These are phyloP conservation scores for Thymallus thymallus DNA, from an alignment of 2,113 vertebrate genomes.

Conservation along the genomic window DNA sequence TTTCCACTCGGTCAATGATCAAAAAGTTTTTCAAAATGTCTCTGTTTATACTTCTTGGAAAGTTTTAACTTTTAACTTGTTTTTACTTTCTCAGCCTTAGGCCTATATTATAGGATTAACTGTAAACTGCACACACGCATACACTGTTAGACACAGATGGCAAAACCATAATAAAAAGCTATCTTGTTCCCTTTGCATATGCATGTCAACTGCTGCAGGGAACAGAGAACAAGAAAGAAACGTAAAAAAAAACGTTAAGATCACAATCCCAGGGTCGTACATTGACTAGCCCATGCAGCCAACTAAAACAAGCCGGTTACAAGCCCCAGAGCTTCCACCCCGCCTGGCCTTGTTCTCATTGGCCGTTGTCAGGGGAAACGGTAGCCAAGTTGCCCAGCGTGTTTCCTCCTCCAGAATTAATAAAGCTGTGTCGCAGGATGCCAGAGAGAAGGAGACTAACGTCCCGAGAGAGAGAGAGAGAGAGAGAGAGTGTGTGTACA, in stretches of 20 bases:
- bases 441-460: constrained; percentile 12
- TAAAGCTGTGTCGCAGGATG: constrained; percentile 32
- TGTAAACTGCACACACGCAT: too few relatives aligned
- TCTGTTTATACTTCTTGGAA: constrained; percentile 37
- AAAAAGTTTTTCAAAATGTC: constrained; percentile 29
- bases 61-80: constrained; percentile 9
- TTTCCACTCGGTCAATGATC: too few relatives aligned
- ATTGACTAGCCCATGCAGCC: constrained; percentile 40
- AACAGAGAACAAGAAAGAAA: constrained; percentile 15
- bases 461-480: too few relatives aligned
- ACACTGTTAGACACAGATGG: too few relatives aligned
- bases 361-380: constrained; percentile 34
- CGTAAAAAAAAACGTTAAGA: not conserved
- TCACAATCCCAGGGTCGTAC: constrained; percentile 58
- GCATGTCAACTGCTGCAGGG: constrained; percentile 33
- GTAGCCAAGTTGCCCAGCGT: constrained; percentile 45
- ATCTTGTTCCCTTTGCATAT: constrained; percentile 22
- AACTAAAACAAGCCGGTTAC: constrained; percentile 54
- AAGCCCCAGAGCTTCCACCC: constrained; percentile 35
- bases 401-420: constrained; percentile 42
- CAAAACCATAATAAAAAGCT: not conserved
- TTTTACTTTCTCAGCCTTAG: not conserved
- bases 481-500: not conserved
- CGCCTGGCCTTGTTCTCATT: constrained; percentile 43
- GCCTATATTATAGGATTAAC: not conserved